Conservation (phyloP, 2,888 invertebrate species). For the Schizaphis graminum region DNA sequence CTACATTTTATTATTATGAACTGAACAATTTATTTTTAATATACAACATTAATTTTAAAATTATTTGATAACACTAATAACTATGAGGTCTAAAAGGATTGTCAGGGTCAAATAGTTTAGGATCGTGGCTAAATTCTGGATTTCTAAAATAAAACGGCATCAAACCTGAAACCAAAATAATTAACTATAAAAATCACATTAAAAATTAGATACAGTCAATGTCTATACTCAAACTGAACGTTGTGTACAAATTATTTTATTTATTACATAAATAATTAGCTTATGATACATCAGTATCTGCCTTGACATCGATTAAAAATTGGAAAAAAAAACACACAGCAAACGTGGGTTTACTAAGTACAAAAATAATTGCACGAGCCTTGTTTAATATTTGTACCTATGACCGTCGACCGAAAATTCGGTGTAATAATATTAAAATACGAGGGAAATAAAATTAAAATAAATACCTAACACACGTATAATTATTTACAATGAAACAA, state of each 20-base stretch:
- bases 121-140: constrained; percentile 85
- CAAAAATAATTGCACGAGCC: not conserved
- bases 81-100: constrained; percentile 85
- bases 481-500: constrained; percentile 1
- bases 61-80: constrained; percentile 73
- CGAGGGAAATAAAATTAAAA: not conserved
- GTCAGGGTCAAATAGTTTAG: constrained; percentile 90
- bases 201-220: not conserved
- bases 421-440: not conserved
- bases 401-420: not conserved
- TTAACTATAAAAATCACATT: not conserved
- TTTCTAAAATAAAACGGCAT: constrained; percentile 90
- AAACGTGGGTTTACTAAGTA: not conserved
- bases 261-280: not conserved
- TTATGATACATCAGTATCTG: not conserved
- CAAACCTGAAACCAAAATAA: constrained; percentile 73
- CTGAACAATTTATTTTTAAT: constrained; percentile 34
- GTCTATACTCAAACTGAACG: not conserved
- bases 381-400: not conserved
- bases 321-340: not conserved
- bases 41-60: constrained; percentile 26
- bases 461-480: not conserved
- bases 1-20: constrained; percentile 47
- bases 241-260: not conserved
- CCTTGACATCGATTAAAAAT: not conserved